Conservation (phyloP, 1,140 invertebrate species). For the Plectrocnemia conspersa region DNA sequence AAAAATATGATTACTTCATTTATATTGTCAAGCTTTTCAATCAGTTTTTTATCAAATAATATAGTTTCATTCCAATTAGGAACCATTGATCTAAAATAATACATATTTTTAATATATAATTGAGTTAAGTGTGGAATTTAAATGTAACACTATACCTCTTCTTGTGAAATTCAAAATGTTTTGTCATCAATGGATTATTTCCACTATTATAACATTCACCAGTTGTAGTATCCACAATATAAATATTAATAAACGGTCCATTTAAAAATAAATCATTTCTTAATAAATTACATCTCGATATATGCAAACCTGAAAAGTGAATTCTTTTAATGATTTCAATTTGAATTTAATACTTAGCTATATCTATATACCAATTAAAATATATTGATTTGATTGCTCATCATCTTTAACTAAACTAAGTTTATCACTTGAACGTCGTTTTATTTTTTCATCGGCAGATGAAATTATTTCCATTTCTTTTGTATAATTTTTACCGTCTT, state of each 20-base stretch:
- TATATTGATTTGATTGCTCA: no score
- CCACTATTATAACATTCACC: not conserved
- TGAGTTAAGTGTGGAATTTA: not conserved
- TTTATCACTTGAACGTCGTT: no score
- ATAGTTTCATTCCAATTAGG: conserved; percentile 40
- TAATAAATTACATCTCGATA: conserved; percentile 3
- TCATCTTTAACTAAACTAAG: no score
- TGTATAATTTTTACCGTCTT: no score
- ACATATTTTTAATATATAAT: conserved; percentile 8
- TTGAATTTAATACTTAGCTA: no score
- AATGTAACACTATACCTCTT: conserved; percentile 33
- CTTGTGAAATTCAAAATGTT: conserved; percentile 37
- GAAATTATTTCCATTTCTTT: no score
- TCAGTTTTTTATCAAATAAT: conserved; percentile 38
- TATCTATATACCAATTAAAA: no score
- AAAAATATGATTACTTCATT: conserved; percentile 38
- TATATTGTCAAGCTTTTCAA: conserved; percentile 31
- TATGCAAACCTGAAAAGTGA: conserved; percentile 6
- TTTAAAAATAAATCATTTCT: conserved; percentile 15
- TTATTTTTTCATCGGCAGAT: no score
- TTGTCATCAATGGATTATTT: conserved; percentile 31
- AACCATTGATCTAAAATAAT: conserved; percentile 34
- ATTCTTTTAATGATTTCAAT: not conserved
- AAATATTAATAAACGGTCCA: conserved; percentile 5
- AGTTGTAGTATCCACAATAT: conserved; percentile 1